Evolutionary conservation across 2,113 vertebrate genomes (phyloP), one percentile per base, ranked within the genome.

Genomic region (Dermatemys mawii): DNA sequence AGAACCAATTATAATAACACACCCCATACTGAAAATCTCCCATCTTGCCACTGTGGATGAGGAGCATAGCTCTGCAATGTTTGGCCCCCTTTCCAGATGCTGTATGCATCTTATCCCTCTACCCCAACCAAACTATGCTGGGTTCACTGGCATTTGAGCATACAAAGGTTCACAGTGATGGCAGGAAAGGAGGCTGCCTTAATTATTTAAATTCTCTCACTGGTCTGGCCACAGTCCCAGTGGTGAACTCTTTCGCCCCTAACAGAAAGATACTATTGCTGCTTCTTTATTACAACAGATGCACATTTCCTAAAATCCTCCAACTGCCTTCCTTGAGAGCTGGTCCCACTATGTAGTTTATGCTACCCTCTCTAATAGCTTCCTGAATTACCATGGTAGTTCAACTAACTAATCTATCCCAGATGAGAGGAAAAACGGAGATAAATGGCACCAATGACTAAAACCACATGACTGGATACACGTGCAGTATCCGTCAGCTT

Each of bases 401-500:
- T 51, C 29, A 67, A 14, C 41, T 54, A 92, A 90, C 6, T 32
- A 67, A 78, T 73, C 10, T 41, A 1, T 55, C 85, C 57, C 49
- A 84, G 46, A 16, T 44, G 60, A 92, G 93, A 88, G 70, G 44
- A 90, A 95, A 84, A 75, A 35, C 48, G 50, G n/a, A 53, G 27
- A 51, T 67, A 83, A 84, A 35, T 6, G 57, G 32, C 2, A 41
- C 41, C 48, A 78, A 67, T 53, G 17, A 67, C 9, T 73, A 76
- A 84, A n/a, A 8, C 35, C 29, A 46, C 13, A 4, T 60, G 17
- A 70, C 4, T 49, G 78, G 6, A 54, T 21, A 82, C 22, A 55
- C 5, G 32, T 82, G 32, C 14, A 84, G 22, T 0, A 0, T 55
- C 29, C n/a, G 26, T 57, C 73, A 46, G 53, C 41, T 94, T 81